A percentile compares a stretch with the other conserved stretches of the same genome.
These are phyloP conservation scores for Lasioglossum figueresi DNA, from an alignment of 2,888 invertebrate species.

Conservation along the genomic window DNA sequence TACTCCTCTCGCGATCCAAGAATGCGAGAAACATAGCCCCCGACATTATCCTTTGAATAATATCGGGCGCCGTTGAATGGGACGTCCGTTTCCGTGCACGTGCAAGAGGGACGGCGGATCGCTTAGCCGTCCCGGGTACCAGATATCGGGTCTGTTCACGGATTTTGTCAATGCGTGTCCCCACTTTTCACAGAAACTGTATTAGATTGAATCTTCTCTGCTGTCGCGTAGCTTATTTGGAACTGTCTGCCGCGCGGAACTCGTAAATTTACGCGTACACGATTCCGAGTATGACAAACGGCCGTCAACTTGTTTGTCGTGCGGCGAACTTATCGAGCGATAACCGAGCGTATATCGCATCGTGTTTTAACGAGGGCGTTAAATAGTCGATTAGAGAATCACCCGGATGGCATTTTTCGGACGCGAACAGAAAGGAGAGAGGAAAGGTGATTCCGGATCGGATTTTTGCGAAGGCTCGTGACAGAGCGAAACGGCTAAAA, in stretches of 20 bases:
- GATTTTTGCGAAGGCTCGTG: background rate
- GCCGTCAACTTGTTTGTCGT: background rate
- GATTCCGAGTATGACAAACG: background rate
- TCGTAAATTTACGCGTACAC: too few species aligned
- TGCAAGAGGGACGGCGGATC: background rate
- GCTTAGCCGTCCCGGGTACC: background rate
- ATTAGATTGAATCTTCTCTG: background rate
- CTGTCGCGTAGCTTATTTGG: background rate
- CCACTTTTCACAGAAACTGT: background rate
- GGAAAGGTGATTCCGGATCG: background rate
- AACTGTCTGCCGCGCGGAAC: background rate
- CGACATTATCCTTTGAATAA: constrained; percentile 29
- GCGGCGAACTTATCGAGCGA: too few species aligned
- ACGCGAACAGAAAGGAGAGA: background rate
- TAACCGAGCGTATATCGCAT: too few species aligned
- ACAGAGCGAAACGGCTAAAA: background rate
- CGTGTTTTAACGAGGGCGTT: background rate
- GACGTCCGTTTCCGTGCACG: background rate
- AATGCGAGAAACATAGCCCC: constrained; percentile 19
- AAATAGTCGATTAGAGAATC: background rate
- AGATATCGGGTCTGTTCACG: background rate
- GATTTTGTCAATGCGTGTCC: background rate
- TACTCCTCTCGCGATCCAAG: constrained; percentile 12
- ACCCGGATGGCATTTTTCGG: background rate
- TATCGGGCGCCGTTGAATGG: constrained; percentile 5